Conservation (phyloP, 2,797 vertebrate genomes). For the Protosalanx chinensis region DNA sequence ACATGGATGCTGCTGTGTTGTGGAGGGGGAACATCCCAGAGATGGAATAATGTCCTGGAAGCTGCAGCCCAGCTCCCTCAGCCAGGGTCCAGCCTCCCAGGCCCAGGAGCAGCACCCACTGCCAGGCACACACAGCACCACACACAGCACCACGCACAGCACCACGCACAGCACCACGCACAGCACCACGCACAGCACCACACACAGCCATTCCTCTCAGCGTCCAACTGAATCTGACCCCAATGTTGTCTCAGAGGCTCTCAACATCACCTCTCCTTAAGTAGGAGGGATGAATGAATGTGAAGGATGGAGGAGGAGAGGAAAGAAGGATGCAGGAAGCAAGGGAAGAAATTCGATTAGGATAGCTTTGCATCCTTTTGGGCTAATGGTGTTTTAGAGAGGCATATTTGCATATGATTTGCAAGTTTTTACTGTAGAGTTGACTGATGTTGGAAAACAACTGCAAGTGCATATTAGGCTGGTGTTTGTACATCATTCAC, state of each 20-base stretch:
- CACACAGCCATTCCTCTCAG: background rate
- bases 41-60: slow-evolving; percentile 72
- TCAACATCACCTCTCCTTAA: slow-evolving; percentile 5
- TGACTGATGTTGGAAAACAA: slow-evolving; percentile 39
- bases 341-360: background rate
- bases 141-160: no score
- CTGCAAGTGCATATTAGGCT: slow-evolving; percentile 26
- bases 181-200: background rate
- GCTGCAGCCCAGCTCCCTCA: slow-evolving; percentile 58
- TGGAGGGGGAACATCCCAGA: slow-evolving; percentile 80
- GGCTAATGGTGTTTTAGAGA: slow-evolving; percentile 30
- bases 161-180: slow-evolving; percentile 28
- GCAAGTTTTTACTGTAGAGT: slow-evolving; percentile 42
- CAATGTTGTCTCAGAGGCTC: background rate
- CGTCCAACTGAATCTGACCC: background rate
- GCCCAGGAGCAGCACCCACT: slow-evolving; percentile 49
- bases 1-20: slow-evolving; percentile 20
- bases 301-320: background rate
- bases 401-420: slow-evolving; percentile 62
- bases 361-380: slow-evolving; percentile 57
- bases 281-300: background rate
- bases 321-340: background rate
- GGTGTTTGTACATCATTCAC: slow-evolving; percentile 15
- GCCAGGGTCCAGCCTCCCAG: slow-evolving; percentile 36
- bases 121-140: slow-evolving; percentile 33